Conservation (phyloP, 2,888 invertebrate species). For the Dynastes tityus region DNA sequence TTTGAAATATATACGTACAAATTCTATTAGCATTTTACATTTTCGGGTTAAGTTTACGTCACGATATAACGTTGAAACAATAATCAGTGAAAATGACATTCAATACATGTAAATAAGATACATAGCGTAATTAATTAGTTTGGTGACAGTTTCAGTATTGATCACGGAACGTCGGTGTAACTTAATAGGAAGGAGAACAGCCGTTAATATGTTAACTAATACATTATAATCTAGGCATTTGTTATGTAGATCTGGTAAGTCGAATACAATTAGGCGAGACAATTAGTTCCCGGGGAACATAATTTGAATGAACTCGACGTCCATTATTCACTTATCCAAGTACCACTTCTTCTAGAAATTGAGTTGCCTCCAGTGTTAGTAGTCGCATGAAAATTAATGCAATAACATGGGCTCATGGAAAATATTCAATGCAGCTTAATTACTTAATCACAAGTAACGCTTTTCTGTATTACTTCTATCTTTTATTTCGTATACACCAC, state of each 20-base stretch:
- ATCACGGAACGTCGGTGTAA: constrained; percentile 25
- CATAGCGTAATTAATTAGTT: constrained; percentile 39
- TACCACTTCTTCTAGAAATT: too few species aligned
- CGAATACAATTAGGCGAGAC: constrained; percentile 34
- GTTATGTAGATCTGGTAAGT: constrained; percentile 43
- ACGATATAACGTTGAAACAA: constrained; percentile 11
- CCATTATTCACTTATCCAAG: constrained; percentile 14
- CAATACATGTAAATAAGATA: constrained; percentile 13
- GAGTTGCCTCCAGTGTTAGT: too few species aligned
- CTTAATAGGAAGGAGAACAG: constrained; percentile 24
- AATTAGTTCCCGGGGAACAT: constrained; percentile 1
- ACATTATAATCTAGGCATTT: constrained; percentile 41
- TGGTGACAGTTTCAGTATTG: constrained; percentile 40
- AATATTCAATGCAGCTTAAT: too few species aligned
- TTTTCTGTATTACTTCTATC: too few species aligned
- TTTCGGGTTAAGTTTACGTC: too few species aligned
- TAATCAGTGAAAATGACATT: constrained; percentile 26
- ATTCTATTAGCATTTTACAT: too few species aligned
- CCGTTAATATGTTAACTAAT: constrained; percentile 44
- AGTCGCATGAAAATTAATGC: too few species aligned
- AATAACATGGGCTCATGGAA: too few species aligned
- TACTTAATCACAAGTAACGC: too few species aligned
- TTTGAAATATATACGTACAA: too few species aligned
- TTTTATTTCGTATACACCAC: too few species aligned
- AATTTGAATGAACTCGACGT: background rate